Evolutionary conservation across 2,888 invertebrate genomes (phyloP), one percentile per base, ranked within the genome.

Genomic region (Lutraria lutraria): DNA sequence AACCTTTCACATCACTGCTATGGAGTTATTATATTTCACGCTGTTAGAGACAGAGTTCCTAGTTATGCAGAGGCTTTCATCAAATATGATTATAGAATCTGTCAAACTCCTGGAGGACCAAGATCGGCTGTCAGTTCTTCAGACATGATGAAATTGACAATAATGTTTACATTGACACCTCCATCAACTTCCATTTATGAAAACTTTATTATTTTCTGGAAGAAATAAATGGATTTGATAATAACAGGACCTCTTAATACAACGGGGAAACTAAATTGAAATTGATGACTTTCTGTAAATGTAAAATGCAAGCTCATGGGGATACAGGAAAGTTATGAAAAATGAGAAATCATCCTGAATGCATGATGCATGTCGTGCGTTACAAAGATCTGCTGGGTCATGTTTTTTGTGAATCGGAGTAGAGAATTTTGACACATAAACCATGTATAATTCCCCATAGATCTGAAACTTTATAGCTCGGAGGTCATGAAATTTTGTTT

Each of bases 141-240:
- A 85, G 88, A 81, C 86, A 76, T 84, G 92, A 88, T 90, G 90
- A 90, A 89, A 92, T 92, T 92, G 92, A 92, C 92, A 92, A 92
- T 92, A 90, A 90, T 88, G 86, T 90, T 92, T 92, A 81, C 89
- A 90, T 92, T 90, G 92, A 90, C 90, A 89, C 88, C 81, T 56
- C 80, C 86, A 90, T 90, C 89, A 86, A 81, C 87, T 89, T 89
- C 90, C 90, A 91, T 92, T 92, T 92, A 92, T 92, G 92, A 92
- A 92, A 91, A 90, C 89, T 89, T 89, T 92, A 89, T 91, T 92
- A 91, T 91, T 91, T 92, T 92, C 92, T 86, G 81, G 90, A 90
- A 86, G 90, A 85, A 88, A 88, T 83, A 92, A 92, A 92, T 92
- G 89, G 90, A 90, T 90, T 89, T 88, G 90, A 92, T 92, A 90